Conservation (phyloP, 2,888 invertebrate species). For the Pseudoips prasinana region DNA sequence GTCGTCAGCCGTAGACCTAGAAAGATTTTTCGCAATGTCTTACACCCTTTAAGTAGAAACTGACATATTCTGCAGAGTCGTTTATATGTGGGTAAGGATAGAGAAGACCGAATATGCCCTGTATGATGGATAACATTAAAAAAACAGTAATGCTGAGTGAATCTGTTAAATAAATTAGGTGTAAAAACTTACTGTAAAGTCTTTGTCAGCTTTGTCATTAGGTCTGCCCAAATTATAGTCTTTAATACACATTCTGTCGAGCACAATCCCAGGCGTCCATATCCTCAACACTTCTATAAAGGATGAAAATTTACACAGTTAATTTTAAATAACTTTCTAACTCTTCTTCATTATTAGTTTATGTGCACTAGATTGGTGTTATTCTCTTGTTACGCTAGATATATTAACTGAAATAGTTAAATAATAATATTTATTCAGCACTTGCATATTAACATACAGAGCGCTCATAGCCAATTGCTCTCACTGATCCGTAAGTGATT, state of each 20-base stretch:
- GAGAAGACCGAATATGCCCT: too few relatives aligned
- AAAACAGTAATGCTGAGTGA: too few relatives aligned
- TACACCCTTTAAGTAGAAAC: too few relatives aligned
- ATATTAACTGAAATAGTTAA: neutral
- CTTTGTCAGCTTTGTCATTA: conserved; percentile 38
- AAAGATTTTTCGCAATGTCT: too few relatives aligned
- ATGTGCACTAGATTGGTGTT: neutral
- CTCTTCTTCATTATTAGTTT: neutral
- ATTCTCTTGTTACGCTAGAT: neutral
- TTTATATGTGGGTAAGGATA: too few relatives aligned
- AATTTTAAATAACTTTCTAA: neutral
- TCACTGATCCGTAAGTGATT: too few relatives aligned
- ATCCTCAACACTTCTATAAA: conserved; percentile 61
- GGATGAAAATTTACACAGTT: neutral
- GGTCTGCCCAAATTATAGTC: conserved; percentile 70
- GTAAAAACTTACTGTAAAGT: conserved; percentile 56
- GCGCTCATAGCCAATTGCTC: too few relatives aligned
- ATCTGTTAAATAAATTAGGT: too few relatives aligned
- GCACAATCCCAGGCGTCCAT: conserved; percentile 65
- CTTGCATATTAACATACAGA: too few relatives aligned
- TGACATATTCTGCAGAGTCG: too few relatives aligned
- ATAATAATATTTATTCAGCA: neutral
- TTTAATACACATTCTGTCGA: conserved; percentile 74
- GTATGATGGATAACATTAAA: too few relatives aligned
- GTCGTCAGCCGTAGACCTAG: too few relatives aligned